These are phyloP conservation scores for Ditula angustiorana DNA, from an alignment of 2,888 invertebrate species.

Conservation along the genomic window DNA sequence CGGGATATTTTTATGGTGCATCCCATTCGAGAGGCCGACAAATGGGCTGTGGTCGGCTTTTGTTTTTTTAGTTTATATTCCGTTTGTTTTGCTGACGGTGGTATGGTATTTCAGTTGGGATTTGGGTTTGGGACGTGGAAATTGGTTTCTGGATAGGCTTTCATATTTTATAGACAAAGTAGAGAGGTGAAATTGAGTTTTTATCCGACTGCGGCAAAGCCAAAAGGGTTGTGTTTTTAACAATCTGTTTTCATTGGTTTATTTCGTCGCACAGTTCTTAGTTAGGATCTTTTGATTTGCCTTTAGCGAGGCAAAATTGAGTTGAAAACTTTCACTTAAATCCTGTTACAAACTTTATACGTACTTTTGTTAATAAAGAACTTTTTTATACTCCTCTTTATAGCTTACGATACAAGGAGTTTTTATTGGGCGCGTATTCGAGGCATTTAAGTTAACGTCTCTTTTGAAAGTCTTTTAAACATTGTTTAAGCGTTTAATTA, in stretches of 20 bases:
- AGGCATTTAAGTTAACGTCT: constrained; percentile 22
- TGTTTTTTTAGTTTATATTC: constrained; percentile 34
- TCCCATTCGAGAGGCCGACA: constrained; percentile 26
- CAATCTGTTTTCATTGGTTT: too few species aligned
- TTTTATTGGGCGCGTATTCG: constrained; percentile 18
- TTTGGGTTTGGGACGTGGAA: neutral
- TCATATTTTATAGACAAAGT: neutral
- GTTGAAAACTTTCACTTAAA: constrained; percentile 29
- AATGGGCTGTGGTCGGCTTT: constrained; percentile 33
- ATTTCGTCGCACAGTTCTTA: too few species aligned
- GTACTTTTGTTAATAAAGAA: constrained; percentile 32
- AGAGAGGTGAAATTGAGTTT: too few species aligned
- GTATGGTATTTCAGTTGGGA: constrained; percentile 20
- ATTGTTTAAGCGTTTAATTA: constrained; percentile 26
- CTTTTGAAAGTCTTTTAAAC: constrained; percentile 21
- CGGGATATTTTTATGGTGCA: constrained; percentile 37
- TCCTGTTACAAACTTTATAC: constrained; percentile 13
- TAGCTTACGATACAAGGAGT: constrained; percentile 6
- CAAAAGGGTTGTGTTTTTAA: too few species aligned
- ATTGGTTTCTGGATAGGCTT: neutral
- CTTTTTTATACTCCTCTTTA: constrained; percentile 28
- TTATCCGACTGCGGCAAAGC: too few species aligned
- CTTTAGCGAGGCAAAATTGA: neutral
- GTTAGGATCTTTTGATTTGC: too few species aligned
- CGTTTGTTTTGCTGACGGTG: constrained; percentile 23